These are phyloP conservation scores for Apantesis nais DNA, from an alignment of 2,888 invertebrate species.

Conservation along the genomic window DNA sequence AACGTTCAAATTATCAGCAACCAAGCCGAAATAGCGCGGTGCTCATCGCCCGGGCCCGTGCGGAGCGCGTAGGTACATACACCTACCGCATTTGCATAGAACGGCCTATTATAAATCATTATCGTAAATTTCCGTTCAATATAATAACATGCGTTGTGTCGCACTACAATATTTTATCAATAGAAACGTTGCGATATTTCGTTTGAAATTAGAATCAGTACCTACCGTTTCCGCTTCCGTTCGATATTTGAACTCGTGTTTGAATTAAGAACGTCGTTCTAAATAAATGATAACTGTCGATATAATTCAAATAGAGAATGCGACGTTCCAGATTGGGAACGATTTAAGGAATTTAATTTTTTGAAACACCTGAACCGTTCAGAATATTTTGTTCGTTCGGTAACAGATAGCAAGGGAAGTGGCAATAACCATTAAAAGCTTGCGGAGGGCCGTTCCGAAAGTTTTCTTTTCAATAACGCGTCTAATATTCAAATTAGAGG, in stretches of 20 bases:
- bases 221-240: slow-evolving; percentile 84
- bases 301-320: slow-evolving; percentile 45
- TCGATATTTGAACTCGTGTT: slow-evolving; percentile 79
- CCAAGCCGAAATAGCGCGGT: slow-evolving; percentile 38
- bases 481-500: slow-evolving; percentile 85
- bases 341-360: slow-evolving; percentile 36
- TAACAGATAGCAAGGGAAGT: slow-evolving; percentile 66
- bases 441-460: slow-evolving; percentile 77
- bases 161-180: slow-evolving; percentile 80
- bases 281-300: slow-evolving; percentile 71
- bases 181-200: slow-evolving; percentile 81
- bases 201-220: slow-evolving; percentile 84
- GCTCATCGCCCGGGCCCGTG: slow-evolving; percentile 39
- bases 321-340: slow-evolving; percentile 25
- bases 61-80: slow-evolving; percentile 32
- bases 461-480: slow-evolving; percentile 85
- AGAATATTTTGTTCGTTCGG: slow-evolving; percentile 49
- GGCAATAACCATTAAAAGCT: slow-evolving; percentile 84
- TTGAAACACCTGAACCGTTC: slow-evolving; percentile 57
- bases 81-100: slow-evolving; percentile 61
- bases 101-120: slow-evolving; percentile 71
- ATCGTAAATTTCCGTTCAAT: slow-evolving; percentile 83
- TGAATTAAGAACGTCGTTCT: slow-evolving; percentile 78
- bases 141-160: slow-evolving; percentile 72
- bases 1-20: slow-evolving; percentile 46